A percentile compares a stretch with the other conserved stretches of the same genome.
Evolutionary conservation across 2,113 vertebrate species (phyloP).

Genomic region (Entosphenus tridentatus): DNA sequence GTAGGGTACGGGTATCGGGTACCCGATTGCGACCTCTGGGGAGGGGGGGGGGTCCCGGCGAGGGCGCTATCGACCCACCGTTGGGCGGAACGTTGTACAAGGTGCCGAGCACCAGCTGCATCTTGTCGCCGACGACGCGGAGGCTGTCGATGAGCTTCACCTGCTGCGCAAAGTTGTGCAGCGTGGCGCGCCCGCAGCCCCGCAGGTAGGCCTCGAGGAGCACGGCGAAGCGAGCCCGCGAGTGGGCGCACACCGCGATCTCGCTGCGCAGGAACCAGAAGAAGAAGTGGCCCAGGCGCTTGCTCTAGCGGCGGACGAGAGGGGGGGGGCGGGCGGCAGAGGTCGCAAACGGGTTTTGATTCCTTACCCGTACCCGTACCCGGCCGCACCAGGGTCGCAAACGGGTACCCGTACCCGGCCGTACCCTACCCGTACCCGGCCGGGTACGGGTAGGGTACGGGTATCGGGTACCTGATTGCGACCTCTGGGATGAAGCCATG

Average conservation of each 20-base stretch:
- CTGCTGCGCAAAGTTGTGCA: constrained; percentile 63
- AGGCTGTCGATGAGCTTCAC: constrained; percentile 68
- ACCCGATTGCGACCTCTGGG: background rate
- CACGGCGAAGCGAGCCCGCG: constrained; percentile 78
- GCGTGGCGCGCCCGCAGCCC: constrained; percentile 71
- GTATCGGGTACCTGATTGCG: no score
- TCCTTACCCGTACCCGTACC: no score
- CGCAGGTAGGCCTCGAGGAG: constrained; percentile 76
- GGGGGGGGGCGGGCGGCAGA: no score
- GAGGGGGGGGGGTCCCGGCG: constrained; percentile 9
- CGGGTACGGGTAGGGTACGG: no score
- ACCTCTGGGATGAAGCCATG: no score
- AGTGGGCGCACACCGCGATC: constrained; percentile 94
- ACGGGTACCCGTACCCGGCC: no score
- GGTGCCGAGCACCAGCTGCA: constrained; percentile 66
- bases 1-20: background rate
- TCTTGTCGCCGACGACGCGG: constrained; percentile 73
- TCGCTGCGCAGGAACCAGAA: constrained; percentile 98
- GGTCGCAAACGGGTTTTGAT: no score
- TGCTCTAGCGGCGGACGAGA: constrained; percentile 33
- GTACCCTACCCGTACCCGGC: no score
- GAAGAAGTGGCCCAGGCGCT: constrained; percentile 83
- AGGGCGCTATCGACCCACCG: constrained; percentile 30
- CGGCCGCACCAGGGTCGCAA: no score
- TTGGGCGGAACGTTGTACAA: constrained; percentile 79